These are phyloP conservation scores for Macrocentrus cingulum DNA, from an alignment of 1,140 invertebrate species.

Conservation along the genomic window DNA sequence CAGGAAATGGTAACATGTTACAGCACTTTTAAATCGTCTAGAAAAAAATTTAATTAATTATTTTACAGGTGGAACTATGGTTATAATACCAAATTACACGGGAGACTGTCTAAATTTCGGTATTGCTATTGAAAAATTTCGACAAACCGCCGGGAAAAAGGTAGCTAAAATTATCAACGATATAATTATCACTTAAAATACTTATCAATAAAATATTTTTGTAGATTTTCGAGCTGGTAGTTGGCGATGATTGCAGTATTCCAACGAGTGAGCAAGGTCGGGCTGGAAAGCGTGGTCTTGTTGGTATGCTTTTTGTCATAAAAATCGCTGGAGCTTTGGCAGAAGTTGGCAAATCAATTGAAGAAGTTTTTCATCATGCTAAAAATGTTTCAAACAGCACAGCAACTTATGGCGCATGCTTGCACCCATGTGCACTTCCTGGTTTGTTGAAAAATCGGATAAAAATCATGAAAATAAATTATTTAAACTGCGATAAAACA, in stretches of 20 bases:
- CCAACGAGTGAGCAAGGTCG: slow-evolving; percentile 62
- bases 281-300: slow-evolving; percentile 73
- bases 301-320: slow-evolving; percentile 72
- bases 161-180: no score
- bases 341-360: slow-evolving; percentile 63
- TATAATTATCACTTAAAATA: no score
- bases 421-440: slow-evolving; percentile 74
- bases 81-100: slow-evolving; percentile 84
- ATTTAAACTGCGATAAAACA: slow-evolving; percentile 14
- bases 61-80: slow-evolving; percentile 68
- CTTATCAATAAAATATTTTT: slow-evolving; percentile 19
- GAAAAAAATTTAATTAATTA: slow-evolving; percentile 6
- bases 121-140: slow-evolving; percentile 74
- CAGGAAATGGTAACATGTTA: slow-evolving; percentile 56
- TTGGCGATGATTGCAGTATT: slow-evolving; percentile 73
- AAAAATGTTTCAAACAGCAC: slow-evolving; percentile 57
- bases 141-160: slow-evolving; percentile 64
- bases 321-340: slow-evolving; percentile 79
- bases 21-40: no score
- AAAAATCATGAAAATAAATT: no score
- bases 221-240: slow-evolving; percentile 67
- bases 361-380: slow-evolving; percentile 56
- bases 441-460: slow-evolving; percentile 49
- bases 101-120: slow-evolving; percentile 87
- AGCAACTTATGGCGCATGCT: slow-evolving; percentile 74